These are phyloP conservation scores for Aradus depressus DNA, from an alignment of 2,888 invertebrate species.

Conservation along the genomic window DNA sequence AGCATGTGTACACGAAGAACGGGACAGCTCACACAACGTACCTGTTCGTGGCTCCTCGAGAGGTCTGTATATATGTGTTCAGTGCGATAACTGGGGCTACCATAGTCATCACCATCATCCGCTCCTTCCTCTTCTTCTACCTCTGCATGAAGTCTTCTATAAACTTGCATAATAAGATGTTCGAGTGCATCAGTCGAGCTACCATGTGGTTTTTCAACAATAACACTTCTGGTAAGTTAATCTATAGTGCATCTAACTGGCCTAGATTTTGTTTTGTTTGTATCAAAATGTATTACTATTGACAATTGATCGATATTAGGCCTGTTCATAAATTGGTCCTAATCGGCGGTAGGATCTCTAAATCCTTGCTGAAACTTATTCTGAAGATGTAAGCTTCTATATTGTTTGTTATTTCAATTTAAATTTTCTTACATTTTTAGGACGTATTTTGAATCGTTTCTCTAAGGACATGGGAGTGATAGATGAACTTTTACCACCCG, in stretches of 20 bases:
- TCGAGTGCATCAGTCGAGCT: slow-evolving; percentile 64
- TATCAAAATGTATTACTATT: too few relatives aligned
- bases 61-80: slow-evolving; percentile 45
- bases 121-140: slow-evolving; percentile 57
- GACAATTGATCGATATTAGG: too few relatives aligned
- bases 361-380: not conserved
- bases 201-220: slow-evolving; percentile 80
- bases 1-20: slow-evolving; percentile 18
- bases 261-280: too few relatives aligned
- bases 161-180: slow-evolving; percentile 73
- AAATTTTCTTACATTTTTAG: slow-evolving; percentile 35
- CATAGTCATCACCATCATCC: slow-evolving; percentile 43
- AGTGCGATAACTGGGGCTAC: slow-evolving; percentile 43
- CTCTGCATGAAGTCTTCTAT: slow-evolving; percentile 69
- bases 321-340: too few relatives aligned
- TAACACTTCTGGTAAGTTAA: slow-evolving; percentile 58
- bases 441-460: slow-evolving; percentile 72
- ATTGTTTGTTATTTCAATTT: not conserved
- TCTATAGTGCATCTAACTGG: too few relatives aligned
- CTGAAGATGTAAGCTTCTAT: not conserved
- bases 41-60: slow-evolving; percentile 6
- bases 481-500: slow-evolving; percentile 48
- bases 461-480: slow-evolving; percentile 74
- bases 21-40: not conserved
- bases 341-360: too few relatives aligned